Conservation (phyloP, 2,113 vertebrate genomes). For the Microtus montanus region DNA sequence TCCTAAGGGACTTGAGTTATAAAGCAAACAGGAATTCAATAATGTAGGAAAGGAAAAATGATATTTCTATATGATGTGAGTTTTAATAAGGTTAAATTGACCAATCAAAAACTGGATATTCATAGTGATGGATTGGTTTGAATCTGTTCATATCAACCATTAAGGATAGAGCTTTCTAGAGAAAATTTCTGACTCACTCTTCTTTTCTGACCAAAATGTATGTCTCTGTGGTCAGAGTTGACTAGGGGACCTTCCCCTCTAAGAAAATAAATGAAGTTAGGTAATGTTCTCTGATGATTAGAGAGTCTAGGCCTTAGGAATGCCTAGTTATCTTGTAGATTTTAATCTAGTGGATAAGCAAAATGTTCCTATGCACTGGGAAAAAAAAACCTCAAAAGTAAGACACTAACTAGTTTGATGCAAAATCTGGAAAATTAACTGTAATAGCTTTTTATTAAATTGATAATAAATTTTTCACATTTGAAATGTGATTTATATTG, state of each 20-base stretch:
- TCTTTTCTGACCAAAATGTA: not conserved
- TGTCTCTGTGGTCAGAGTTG: not conserved
- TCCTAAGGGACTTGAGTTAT: slow-evolving; percentile 46
- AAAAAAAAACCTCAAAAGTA: not conserved
- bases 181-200: not conserved
- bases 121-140: not conserved
- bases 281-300: not conserved
- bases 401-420: not conserved
- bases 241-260: not conserved
- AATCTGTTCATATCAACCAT: not conserved
- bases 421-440: not conserved
- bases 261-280: not conserved
- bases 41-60: not conserved
- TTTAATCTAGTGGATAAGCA: not conserved
- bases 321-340: not conserved
- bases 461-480: not conserved
- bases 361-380: not conserved
- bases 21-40: slow-evolving; percentile 70
- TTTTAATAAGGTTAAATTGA: not conserved
- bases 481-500: not conserved
- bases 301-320: not conserved
- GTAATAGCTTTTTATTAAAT: slow-evolving; percentile 16
- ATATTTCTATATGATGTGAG: not conserved
- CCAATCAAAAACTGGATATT: slow-evolving; percentile 21
- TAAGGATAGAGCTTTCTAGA: slow-evolving; percentile 19